A percentile compares a stretch with the other conserved stretches of the same genome.
Conservation (phyloP, 2,797 vertebrate species). For the Paedocypris micromegethes region DNA sequence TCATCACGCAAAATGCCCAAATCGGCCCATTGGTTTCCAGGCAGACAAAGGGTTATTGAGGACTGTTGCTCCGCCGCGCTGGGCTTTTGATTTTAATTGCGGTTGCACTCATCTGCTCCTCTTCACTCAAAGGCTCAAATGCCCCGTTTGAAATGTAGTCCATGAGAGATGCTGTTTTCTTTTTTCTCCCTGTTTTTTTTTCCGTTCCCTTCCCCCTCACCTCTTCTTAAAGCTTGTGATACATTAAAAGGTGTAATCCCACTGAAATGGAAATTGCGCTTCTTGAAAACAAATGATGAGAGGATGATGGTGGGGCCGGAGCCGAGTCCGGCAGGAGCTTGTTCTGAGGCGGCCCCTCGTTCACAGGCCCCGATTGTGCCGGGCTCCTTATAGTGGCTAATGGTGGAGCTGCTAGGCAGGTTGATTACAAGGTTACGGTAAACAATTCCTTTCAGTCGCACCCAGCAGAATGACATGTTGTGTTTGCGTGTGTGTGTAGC, state of each 20-base stretch:
- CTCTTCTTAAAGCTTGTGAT: conserved; percentile 63
- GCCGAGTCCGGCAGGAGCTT: conserved; percentile 51
- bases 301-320: conserved; percentile 68
- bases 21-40: conserved; percentile 43
- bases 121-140: conserved; percentile 68
- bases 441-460: conserved; percentile 68
- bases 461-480: conserved; percentile 49
- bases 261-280: conserved; percentile 79
- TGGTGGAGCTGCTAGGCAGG: conserved; percentile 65
- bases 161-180: conserved; percentile 61
- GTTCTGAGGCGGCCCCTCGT: conserved; percentile 57
- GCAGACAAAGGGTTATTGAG: conserved; percentile 58
- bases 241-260: conserved; percentile 78
- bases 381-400: conserved; percentile 68
- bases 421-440: conserved; percentile 72
- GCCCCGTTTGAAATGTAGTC: conserved; percentile 67
- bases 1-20: conserved; percentile 42
- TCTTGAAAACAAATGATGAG: conserved; percentile 77
- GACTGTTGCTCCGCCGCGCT: conserved; percentile 59
- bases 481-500: conserved; percentile 44
- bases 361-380: conserved; percentile 70
- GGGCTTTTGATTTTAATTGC: conserved; percentile 73
- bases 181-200: conserved; percentile 29
- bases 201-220: conserved; percentile 33
- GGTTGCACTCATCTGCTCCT: conserved; percentile 62